A percentile compares a stretch with the other conserved stretches of the same genome.
phyloP scores from a whole-genome alignment of 2,888 invertebrate species.

The Polyommatus iphigenia region DNA sequence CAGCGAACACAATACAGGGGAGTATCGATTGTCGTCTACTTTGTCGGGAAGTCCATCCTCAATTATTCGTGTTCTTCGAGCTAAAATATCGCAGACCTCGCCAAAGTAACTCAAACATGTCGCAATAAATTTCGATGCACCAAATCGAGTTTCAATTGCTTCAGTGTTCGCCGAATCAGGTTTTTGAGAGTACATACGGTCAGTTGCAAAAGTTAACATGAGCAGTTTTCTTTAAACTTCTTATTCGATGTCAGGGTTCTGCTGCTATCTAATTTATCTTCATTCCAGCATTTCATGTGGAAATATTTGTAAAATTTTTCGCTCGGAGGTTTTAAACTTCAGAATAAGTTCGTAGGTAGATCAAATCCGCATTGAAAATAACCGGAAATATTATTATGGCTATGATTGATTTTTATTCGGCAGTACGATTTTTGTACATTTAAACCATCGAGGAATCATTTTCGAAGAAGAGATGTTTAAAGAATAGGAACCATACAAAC shows the following conservation, averaged over 20 bases:
- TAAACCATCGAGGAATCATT: background rate
- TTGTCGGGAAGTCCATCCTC: slow-evolving; percentile 33
- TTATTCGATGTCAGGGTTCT: slow-evolving; percentile 23
- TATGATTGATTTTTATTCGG: background rate
- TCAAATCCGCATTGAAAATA: background rate
- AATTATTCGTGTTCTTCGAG: slow-evolving; percentile 39
- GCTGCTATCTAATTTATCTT: slow-evolving; percentile 32
- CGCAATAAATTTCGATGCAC: slow-evolving; percentile 47
- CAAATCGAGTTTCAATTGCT: slow-evolving; percentile 48
- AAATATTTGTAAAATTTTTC: slow-evolving; percentile 17
- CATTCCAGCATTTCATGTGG: slow-evolving; percentile 2
- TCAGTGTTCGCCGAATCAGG: slow-evolving; percentile 44
- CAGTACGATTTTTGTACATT: background rate
- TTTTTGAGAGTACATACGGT: slow-evolving; percentile 41
- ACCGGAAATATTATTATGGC: background rate
- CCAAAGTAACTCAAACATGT: slow-evolving; percentile 48
- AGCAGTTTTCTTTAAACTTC: slow-evolving; percentile 45
- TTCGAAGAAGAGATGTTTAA: too few species aligned
- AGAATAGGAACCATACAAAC: too few species aligned
- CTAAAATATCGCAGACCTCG: slow-evolving; percentile 42
- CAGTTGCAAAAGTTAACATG: slow-evolving; percentile 41
- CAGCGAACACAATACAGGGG: slow-evolving; percentile 21
- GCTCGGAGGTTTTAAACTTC: background rate
- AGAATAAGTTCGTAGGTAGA: background rate
- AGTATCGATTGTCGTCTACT: slow-evolving; percentile 33